Percentiles rank a stretch among this genome's conserved stretches.
phyloP scores from a whole-genome alignment of 2,888 invertebrate species.

The Dinocampus coccinellae region DNA sequence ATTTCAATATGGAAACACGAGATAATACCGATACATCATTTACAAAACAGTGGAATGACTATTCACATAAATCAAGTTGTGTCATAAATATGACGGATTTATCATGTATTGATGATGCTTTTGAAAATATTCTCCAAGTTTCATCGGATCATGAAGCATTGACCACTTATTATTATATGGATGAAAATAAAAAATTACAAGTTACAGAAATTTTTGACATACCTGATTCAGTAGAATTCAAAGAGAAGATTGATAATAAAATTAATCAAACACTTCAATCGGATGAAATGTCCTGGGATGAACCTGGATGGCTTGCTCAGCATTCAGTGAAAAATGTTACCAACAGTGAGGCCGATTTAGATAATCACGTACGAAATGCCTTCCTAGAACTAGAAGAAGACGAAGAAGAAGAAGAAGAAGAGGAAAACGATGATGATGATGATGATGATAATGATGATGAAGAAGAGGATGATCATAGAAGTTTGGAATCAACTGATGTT shows the following conservation, averaged over 20 bases:
- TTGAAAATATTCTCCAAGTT: constrained; percentile 76
- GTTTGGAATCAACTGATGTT: constrained; percentile 69
- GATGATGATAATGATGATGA: background rate
- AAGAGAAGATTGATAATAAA: constrained; percentile 69
- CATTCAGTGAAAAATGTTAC: constrained; percentile 52
- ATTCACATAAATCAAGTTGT: constrained; percentile 56
- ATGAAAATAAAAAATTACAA: constrained; percentile 87
- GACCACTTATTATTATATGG: constrained; percentile 92
- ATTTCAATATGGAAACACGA: background rate
- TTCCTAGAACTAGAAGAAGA: too few relatives aligned
- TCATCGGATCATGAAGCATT: constrained; percentile 89
- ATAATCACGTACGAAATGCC: too few relatives aligned
- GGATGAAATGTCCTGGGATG: constrained; percentile 73
- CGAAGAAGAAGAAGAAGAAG: too few relatives aligned
- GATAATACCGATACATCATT: background rate
- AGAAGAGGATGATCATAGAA: constrained; percentile 54
- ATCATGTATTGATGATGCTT: constrained; percentile 69
- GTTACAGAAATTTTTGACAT: constrained; percentile 92
- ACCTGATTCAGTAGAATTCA: constrained; percentile 77
- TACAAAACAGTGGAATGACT: constrained; percentile 56
- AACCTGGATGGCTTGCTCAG: constrained; percentile 65
- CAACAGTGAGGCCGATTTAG: background rate
- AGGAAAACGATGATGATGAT: too few relatives aligned
- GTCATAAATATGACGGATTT: constrained; percentile 62
- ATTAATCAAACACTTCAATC: constrained; percentile 75